A percentile compares a stretch with the other conserved stretches of the same genome.
phyloP scores from a whole-genome alignment of 2,888 invertebrate species.

The Drosophila subsilvestris region DNA sequence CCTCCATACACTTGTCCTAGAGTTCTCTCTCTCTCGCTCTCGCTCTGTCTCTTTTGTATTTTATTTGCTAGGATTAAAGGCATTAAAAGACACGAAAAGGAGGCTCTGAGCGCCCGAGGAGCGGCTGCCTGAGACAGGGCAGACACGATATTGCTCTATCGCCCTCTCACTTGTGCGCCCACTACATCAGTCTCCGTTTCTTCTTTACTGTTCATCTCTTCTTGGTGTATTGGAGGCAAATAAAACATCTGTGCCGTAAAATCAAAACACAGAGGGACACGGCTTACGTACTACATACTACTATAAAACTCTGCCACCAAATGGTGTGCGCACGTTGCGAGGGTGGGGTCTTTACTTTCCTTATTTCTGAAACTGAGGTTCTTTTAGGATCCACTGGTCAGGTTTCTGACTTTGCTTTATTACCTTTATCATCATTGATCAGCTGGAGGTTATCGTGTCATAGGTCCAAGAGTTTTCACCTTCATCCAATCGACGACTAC shows the following conservation, averaged over 20 bases:
- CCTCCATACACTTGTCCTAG: slow-evolving; percentile 68
- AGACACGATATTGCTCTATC: slow-evolving; percentile 47
- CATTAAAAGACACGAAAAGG: slow-evolving; percentile 65
- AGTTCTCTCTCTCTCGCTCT: slow-evolving; percentile 49
- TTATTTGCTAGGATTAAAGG: slow-evolving; percentile 79
- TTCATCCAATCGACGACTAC: neutral
- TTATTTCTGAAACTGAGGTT: neutral
- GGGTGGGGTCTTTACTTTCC: slow-evolving; percentile 27
- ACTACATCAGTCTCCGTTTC: slow-evolving; percentile 4
- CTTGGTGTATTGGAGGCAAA: slow-evolving; percentile 49
- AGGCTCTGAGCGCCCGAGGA: slow-evolving; percentile 34
- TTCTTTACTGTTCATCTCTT: neutral
- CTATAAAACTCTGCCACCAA: slow-evolving; percentile 38
- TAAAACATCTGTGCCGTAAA: slow-evolving; percentile 78
- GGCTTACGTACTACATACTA: slow-evolving; percentile 27
- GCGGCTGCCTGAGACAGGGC: slow-evolving; percentile 37
- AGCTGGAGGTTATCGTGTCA: too few relatives aligned
- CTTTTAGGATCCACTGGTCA: too few relatives aligned
- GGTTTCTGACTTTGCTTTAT: too few relatives aligned
- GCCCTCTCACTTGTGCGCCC: neutral
- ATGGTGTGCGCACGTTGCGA: slow-evolving; percentile 54
- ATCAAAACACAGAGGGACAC: slow-evolving; percentile 72
- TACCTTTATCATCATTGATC: neutral
- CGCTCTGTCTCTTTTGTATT: slow-evolving; percentile 37
- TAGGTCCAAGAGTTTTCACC: neutral